These are phyloP conservation scores for Bacillus rossius DNA, from an alignment of 1,140 invertebrate species.

Conservation along the genomic window DNA sequence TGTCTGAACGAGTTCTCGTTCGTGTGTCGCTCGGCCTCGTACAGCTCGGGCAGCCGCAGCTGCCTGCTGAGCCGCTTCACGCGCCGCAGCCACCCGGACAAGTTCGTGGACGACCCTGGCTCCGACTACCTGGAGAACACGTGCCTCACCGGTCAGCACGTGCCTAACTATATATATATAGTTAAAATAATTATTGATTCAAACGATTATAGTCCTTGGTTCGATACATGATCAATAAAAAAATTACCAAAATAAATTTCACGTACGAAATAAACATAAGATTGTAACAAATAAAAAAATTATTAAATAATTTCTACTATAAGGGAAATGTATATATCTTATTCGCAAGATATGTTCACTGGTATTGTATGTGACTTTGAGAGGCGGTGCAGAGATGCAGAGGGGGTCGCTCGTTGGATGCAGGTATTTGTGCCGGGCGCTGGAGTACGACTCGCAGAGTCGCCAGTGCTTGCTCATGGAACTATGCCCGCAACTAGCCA, in stretches of 20 bases:
- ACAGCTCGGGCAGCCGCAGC: conserved; percentile 64
- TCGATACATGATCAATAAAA: neutral
- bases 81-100: conserved; percentile 73
- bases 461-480: conserved; percentile 79
- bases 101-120: conserved; percentile 76
- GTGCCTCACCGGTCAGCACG: conserved; percentile 76
- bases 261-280: neutral
- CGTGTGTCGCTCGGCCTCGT: conserved; percentile 80
- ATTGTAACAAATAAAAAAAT: neutral
- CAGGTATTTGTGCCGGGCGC: conserved; percentile 80
- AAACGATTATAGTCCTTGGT: neutral
- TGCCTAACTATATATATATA: neutral
- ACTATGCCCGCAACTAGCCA: too few relatives aligned
- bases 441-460: conserved; percentile 85
- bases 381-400: too few relatives aligned
- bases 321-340: too few relatives aligned
- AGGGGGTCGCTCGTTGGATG: too few relatives aligned
- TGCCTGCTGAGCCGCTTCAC: conserved; percentile 79
- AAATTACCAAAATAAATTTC: neutral
- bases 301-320: too few relatives aligned
- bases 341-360: too few relatives aligned
- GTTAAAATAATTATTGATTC: neutral
- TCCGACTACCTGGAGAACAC: conserved; percentile 89
- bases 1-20: conserved; percentile 85
- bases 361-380: too few relatives aligned